Conservation (phyloP, 2,113 vertebrate genomes). For the Anhinga rufa region DNA sequence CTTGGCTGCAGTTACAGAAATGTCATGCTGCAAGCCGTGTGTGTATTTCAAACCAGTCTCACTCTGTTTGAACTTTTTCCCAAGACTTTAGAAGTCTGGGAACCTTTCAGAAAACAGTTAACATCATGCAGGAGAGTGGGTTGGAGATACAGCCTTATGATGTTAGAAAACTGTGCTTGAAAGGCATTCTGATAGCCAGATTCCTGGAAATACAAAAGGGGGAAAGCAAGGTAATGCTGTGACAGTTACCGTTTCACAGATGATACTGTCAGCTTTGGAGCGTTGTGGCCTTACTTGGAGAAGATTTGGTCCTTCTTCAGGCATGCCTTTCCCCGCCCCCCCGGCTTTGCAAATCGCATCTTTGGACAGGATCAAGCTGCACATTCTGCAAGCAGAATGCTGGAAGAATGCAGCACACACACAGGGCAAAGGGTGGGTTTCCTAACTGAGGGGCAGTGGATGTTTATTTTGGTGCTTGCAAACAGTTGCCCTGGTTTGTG, state of each 20-base stretch:
- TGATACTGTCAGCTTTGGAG: background rate
- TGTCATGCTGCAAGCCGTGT: background rate
- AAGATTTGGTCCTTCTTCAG: background rate
- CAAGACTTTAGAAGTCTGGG: background rate
- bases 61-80: background rate
- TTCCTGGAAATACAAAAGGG: background rate
- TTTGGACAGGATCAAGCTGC: background rate
- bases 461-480: background rate
- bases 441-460: background rate
- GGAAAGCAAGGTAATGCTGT: background rate
- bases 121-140: background rate
- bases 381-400: background rate
- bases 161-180: background rate
- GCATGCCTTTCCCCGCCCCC: fast-evolving
- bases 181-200: background rate
- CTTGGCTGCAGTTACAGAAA: background rate
- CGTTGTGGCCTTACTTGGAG: background rate
- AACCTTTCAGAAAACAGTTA: background rate
- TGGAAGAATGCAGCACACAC: fast-evolving
- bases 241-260: background rate
- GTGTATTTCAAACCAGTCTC: background rate
- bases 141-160: background rate
- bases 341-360: background rate
- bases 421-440: background rate
- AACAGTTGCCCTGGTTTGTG: background rate